Base-by-base conservation (phyloP, 2,888 invertebrate genomes). In the Drosophila meridionalis region DNA sequence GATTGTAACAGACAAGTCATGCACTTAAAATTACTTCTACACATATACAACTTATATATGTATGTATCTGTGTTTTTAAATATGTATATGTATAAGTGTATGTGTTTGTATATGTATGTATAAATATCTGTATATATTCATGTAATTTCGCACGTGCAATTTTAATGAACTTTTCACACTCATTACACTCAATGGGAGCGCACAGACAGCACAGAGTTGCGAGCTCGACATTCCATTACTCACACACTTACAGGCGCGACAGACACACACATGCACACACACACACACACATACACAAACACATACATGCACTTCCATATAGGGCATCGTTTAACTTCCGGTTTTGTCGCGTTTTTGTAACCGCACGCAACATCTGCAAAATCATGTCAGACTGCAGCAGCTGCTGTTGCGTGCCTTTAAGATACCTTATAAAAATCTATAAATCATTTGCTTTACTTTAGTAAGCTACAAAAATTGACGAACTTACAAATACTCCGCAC, bases 111-210 rank as follows among this genome's bases (percentile, higher is more conserved):
- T 55, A 4, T 48, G 12, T 36, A 9, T 34, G 28, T 58, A 11
- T 40, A 38, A 40, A n/a, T 52, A 20, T 34, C 3, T 47, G 47
- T 69, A 40, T n/a, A 42, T 50, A 42, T 38, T 53, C 60, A 42
- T 63, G 65, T 60, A 88, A 85, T 78, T 83, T 90, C 71, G 63
- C 89, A 86, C 90, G 89, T 86, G 89, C 86, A 86, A 88, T 69
- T 90, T 86, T 86, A 88, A 86, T 86, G 90, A 86, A 86, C 81
- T 86, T 89, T 85, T 86, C 89, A 75, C 90, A 86, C 86, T 86
- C 87, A 88, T 90, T 90, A 87, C 86, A 81, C 81, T 62, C 50
- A 76, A 61, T 68, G 67, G 52, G 26, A 56, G 6, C 69, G 38
- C 55, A 59, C 62, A 61, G 43, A 48, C 36, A 64, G 45, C 38